A percentile compares a stretch with the other conserved stretches of the same genome.
These are phyloP conservation scores for Rotaria macrura DNA, from an alignment of 2,888 invertebrate species.

Conservation along the genomic window DNA sequence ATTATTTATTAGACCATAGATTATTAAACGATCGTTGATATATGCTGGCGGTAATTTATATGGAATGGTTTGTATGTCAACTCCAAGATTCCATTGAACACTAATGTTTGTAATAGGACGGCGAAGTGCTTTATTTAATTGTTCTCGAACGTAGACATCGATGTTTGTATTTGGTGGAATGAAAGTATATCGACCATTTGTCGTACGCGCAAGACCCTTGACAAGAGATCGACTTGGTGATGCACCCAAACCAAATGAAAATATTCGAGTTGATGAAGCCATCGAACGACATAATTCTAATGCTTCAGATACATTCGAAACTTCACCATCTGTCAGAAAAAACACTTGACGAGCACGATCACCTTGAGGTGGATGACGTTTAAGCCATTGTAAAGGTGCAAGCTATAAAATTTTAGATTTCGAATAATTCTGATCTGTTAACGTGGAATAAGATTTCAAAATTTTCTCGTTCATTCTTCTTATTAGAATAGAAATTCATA, in stretches of 20 bases:
- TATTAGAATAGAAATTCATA: too few species aligned
- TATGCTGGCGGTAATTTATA: not conserved
- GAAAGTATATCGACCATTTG: not conserved
- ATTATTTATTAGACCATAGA: not conserved
- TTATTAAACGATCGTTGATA: not conserved
- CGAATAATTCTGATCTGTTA: too few species aligned
- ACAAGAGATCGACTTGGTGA: not conserved
- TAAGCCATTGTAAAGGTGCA: not conserved
- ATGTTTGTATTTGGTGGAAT: not conserved
- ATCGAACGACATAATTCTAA: constrained; percentile 1
- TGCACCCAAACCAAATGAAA: not conserved
- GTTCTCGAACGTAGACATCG: not conserved
- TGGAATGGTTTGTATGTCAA: not conserved
- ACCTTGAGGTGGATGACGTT: not conserved
- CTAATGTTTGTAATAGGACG: not conserved
- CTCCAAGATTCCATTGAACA: constrained; percentile 4
- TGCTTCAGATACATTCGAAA: not conserved
- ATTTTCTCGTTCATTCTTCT: too few species aligned
- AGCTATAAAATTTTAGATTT: not conserved
- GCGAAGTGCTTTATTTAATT: not conserved
- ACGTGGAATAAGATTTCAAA: too few species aligned
- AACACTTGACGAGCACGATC: constrained; percentile 4
- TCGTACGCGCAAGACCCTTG: not conserved
- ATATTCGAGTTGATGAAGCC: constrained; percentile 7
- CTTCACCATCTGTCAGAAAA: not conserved